Conservation (phyloP, 2,797 vertebrate species). For the Apogon talboti region DNA sequence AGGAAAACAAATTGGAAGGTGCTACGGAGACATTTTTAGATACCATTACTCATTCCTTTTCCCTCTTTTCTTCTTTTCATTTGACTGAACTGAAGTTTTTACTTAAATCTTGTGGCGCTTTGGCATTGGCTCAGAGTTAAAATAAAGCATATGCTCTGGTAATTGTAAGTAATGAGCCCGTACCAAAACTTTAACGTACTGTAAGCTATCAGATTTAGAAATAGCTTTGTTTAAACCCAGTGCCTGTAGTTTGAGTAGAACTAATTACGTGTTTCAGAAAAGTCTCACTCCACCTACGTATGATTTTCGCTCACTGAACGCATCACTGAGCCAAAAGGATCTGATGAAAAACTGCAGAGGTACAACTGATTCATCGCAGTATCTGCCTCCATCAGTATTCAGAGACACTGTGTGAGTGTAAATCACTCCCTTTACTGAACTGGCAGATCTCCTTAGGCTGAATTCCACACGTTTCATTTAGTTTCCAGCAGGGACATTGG, state of each 20-base stretch:
- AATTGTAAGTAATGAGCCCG: not conserved
- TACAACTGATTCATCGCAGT: constrained; percentile 21
- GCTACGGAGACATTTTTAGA: no score
- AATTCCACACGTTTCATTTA: constrained; percentile 6
- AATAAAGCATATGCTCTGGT: not conserved
- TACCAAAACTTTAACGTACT: constrained; percentile 1
- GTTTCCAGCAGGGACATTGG: not conserved
- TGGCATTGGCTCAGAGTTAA: not conserved
- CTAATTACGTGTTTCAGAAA: constrained; percentile 31
- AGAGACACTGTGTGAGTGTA: constrained; percentile 17
- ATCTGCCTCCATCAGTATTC: constrained; percentile 30
- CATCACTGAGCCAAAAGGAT: constrained; percentile 9
- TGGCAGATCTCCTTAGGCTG: constrained; percentile 2
- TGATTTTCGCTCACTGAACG: constrained; percentile 38
- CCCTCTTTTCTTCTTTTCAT: no score
- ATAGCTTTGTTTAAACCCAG: constrained; percentile 17
- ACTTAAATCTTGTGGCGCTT: not conserved
- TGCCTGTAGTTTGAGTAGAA: not conserved
- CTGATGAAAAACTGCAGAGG: constrained; percentile 18
- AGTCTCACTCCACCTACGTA: constrained; percentile 38
- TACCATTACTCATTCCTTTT: no score
- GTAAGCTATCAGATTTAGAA: constrained; percentile 5
- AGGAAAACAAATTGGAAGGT: no score
- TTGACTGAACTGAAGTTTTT: not conserved
- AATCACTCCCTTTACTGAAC: constrained; percentile 36